Base-by-base conservation (phyloP, 2,797 vertebrate species). In the Lophius americanus region DNA sequence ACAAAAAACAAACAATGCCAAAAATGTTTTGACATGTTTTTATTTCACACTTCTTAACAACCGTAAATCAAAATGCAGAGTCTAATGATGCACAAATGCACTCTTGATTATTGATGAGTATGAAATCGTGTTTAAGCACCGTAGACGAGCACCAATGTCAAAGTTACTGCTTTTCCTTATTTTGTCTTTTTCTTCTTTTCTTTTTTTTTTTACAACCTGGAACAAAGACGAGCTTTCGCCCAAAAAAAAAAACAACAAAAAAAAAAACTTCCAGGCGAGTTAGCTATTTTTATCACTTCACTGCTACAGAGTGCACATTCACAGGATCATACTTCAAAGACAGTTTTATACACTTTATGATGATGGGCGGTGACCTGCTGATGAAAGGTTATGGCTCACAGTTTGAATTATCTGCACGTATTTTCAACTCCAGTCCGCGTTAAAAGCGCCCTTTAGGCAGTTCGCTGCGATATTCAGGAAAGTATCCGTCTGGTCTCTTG, bases 31-130 rank as follows among this genome's bases (percentile, higher is more conserved):
- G 52, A 75, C 42, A 51, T 14, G 42, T 78, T 75, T 85, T 87
- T 84, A 85, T 84, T 88, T 50, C 67, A 76, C 10, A 9, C 50
- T 9, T 68, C 75, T 77, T 52, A 4, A 79, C 56, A 83, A 55
- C 14, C n/a, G 66, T 64, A 37, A 42, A 61, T 61, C 42, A 78
- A 47, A 60, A 71, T 60, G 48, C 70, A 70, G 46, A 39, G 68
- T 47, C 4, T 44, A 50, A 9, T 44, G 66, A 76, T 33, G 8
- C 11, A 75, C 59, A 69, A 70, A 76, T 12, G 33, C 51, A 52
- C 38, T 38, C 70, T 23, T 23, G 23, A 73, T 63, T 61, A 49
- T 36, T 9, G 12, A 79, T 67, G 52, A 8, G 64, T 48, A 3
- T 59, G 6, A 57, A 7, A 65, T 64, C 56, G 57, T 4, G n/a